Evolutionary conservation across 1,140 invertebrate genomes (phyloP).

Genomic region (Drosophila setifemur): DNA sequence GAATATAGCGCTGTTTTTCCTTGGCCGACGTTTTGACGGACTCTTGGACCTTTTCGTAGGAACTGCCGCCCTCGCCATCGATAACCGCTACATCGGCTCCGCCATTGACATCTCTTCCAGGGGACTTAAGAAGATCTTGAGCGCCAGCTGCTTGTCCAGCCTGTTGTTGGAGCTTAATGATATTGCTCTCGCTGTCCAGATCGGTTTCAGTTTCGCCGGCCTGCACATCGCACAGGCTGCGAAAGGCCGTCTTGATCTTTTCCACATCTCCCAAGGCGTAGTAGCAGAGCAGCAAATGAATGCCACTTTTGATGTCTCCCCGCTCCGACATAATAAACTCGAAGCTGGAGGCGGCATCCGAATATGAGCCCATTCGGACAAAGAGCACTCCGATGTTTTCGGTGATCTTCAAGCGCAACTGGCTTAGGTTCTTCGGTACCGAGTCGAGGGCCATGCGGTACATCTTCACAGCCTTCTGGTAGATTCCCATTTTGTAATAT

Average conservation of each 20-base stretch:
- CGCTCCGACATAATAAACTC: constrained; percentile 99
- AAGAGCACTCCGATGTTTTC: constrained; percentile 99
- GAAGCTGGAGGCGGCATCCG: constrained; percentile 97
- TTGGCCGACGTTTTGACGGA: constrained; percentile 29
- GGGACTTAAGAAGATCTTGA: constrained; percentile 26
- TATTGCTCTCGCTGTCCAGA: constrained; percentile 85
- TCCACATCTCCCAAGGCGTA: constrained; percentile 96
- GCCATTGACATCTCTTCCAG: constrained; percentile 1
- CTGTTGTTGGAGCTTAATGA: constrained; percentile 72
- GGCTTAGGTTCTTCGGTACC: constrained; percentile 95
- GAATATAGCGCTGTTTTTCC: constrained; percentile 82
- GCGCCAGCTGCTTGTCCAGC: background rate
- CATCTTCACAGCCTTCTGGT: constrained; percentile 97
- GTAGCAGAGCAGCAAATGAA: constrained; percentile 96
- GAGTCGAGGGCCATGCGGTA: constrained; percentile 98
- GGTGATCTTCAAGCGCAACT: constrained; percentile 97
- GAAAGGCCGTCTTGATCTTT: constrained; percentile 96
- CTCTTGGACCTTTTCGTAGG: constrained; percentile 33
- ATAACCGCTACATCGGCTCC: constrained; percentile 56
- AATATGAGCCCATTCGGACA: constrained; percentile 97
- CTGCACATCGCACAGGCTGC: constrained; percentile 94
- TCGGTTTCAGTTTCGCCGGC: constrained; percentile 92
- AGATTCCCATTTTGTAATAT: constrained; percentile 97
- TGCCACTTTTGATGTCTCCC: constrained; percentile 93
- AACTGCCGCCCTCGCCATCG: constrained; percentile 36